A percentile compares a stretch with the other conserved stretches of the same genome.
phyloP scores from a whole-genome alignment of 92 coral and sea anemone species.

The Porites lobata region DNA sequence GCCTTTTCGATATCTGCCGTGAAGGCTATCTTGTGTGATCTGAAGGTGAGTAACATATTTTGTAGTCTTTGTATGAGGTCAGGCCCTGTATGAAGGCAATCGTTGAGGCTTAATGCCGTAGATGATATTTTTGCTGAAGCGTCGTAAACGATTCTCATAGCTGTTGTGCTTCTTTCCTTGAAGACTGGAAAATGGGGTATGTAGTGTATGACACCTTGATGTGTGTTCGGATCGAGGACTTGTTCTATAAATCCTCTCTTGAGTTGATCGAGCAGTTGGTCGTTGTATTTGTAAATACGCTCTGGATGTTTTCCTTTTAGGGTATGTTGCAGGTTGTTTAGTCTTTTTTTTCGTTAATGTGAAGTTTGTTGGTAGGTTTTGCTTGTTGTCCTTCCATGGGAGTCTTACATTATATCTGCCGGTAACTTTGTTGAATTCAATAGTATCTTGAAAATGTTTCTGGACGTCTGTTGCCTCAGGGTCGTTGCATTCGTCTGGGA shows the following conservation, averaged over 20 bases:
- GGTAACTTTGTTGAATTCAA: too few relatives aligned
- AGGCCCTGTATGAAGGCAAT: constrained; percentile 64
- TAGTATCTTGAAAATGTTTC: too few relatives aligned
- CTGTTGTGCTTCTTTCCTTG: constrained; percentile 67
- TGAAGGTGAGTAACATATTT: constrained; percentile 43
- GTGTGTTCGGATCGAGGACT: constrained; percentile 44
- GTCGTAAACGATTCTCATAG: constrained; percentile 62
- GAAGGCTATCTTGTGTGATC: constrained; percentile 57
- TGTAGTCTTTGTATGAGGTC: constrained; percentile 46
- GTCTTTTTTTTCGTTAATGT: too few relatives aligned
- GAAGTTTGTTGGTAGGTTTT: too few relatives aligned
- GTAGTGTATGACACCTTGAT: constrained; percentile 58
- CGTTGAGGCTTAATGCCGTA: constrained; percentile 56
- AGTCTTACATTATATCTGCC: too few relatives aligned
- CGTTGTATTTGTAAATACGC: constrained; percentile 51
- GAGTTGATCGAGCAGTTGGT: constrained; percentile 66
- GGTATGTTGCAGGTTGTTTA: constrained; percentile 24
- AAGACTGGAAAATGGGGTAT: constrained; percentile 71
- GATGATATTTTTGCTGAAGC: constrained; percentile 61
- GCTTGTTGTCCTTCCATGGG: too few relatives aligned
- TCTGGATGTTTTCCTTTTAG: constrained; percentile 51
- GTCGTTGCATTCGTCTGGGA: too few relatives aligned
- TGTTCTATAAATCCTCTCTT: constrained; percentile 61
- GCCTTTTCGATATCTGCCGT: constrained; percentile 51
- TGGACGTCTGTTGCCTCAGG: too few relatives aligned